Conservation (phyloP, 2,797 vertebrate genomes). For the Danio aesculapii region DNA sequence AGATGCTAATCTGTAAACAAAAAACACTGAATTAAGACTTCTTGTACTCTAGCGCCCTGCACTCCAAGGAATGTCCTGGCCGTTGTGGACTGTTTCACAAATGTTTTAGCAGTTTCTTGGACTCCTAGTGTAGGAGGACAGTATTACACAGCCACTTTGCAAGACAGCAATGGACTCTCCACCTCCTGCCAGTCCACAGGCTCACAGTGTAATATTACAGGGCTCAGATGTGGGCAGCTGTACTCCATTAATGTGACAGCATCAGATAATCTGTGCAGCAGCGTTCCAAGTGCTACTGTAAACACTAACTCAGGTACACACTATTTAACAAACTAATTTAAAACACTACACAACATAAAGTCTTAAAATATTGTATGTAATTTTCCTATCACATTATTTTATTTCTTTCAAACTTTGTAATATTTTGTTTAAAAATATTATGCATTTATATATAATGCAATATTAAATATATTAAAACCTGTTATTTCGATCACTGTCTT, state of each 20-base stretch:
- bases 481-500: too few relatives aligned
- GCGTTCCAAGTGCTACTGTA: slow-evolving; percentile 1
- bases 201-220: slow-evolving; percentile 31
- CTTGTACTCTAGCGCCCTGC: slow-evolving; percentile 37
- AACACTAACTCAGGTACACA: slow-evolving; percentile 35
- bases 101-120: slow-evolving; percentile 50
- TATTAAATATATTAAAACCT: too few relatives aligned
- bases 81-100: slow-evolving; percentile 40
- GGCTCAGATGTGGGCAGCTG: slow-evolving; percentile 46
- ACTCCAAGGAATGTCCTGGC: slow-evolving; percentile 43
- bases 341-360: neutral
- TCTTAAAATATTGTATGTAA: neutral
- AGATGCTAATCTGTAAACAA: neutral
- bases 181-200: slow-evolving; percentile 29
- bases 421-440: too few relatives aligned
- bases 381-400: neutral
- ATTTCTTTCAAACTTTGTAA: neutral
- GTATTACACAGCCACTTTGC: slow-evolving; percentile 36
- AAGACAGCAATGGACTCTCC: slow-evolving; percentile 28
- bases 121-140: slow-evolving; percentile 27
- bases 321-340: neutral
- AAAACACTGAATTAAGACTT: neutral
- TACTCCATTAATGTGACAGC: slow-evolving; percentile 40
- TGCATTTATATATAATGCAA: too few relatives aligned
- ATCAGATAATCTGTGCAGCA: slow-evolving; percentile 31